Evolutionary conservation across 2,888 invertebrate genomes (phyloP).

Genomic region (Synergus japonicus): DNA sequence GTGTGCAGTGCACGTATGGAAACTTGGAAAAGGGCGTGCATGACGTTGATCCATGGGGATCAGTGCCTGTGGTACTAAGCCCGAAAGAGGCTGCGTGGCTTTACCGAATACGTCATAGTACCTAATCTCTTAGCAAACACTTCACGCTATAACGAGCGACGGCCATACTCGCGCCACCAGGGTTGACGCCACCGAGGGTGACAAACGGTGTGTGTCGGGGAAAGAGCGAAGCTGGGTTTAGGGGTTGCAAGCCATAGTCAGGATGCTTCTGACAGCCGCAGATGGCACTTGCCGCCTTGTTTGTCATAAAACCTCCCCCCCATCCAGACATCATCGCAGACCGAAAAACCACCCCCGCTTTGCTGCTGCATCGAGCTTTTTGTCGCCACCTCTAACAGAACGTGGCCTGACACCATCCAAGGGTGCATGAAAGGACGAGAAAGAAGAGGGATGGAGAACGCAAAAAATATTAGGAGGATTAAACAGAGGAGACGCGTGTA

Average conservation of each 20-base stretch:
- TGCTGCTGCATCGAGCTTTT: background rate
- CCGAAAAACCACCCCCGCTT: constrained; percentile 13
- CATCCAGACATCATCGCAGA: background rate
- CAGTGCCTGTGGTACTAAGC: constrained; percentile 47
- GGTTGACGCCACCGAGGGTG: constrained; percentile 47
- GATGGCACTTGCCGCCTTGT: constrained; percentile 68
- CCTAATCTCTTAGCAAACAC: constrained; percentile 58
- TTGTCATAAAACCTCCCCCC: constrained; percentile 60
- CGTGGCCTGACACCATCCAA: constrained; percentile 7
- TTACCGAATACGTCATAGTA: constrained; percentile 49
- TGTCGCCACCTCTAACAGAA: constrained; percentile 19
- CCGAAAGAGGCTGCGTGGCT: constrained; percentile 52
- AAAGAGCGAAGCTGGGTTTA: constrained; percentile 9
- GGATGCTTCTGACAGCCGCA: constrained; percentile 62
- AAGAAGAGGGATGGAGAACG: background rate
- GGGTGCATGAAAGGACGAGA: constrained; percentile 8
- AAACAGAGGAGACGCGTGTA: constrained; percentile 11
- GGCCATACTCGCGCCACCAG: constrained; percentile 49
- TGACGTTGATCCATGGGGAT: constrained; percentile 53
- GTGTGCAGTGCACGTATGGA: background rate
- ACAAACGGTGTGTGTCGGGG: constrained; percentile 47
- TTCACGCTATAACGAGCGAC: constrained; percentile 52
- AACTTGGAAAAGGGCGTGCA: constrained; percentile 40
- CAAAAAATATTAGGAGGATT: constrained; percentile 20
- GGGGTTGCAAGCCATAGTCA: constrained; percentile 34